These are phyloP conservation scores for Alfaro cultratus DNA, from an alignment of 2,797 vertebrate species.

Conservation along the genomic window DNA sequence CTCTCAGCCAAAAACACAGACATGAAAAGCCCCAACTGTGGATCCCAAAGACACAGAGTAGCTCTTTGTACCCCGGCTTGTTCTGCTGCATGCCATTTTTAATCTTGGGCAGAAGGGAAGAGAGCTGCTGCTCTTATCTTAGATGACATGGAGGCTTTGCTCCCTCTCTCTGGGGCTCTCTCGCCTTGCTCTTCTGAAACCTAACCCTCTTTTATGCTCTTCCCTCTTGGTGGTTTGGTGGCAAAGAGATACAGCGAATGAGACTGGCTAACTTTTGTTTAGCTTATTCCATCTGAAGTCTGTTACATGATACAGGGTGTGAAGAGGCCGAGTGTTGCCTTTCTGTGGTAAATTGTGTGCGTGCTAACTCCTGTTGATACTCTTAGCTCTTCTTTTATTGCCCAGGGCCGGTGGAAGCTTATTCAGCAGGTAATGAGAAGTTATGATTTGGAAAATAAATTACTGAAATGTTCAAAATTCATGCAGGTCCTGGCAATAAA, in stretches of 20 bases:
- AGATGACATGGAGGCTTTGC: constrained; percentile 73
- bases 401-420: constrained; percentile 15
- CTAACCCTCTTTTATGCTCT: constrained; percentile 66
- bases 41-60: constrained; percentile 65
- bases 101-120: constrained; percentile 66
- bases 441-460: constrained; percentile 9
- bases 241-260: constrained; percentile 33
- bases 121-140: constrained; percentile 73
- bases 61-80: constrained; percentile 71
- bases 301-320: constrained; percentile 22
- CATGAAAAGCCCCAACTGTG: constrained; percentile 67
- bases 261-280: constrained; percentile 45
- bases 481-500: neutral
- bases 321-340: constrained; percentile 7
- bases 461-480: neutral
- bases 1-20: constrained; percentile 57
- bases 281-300: constrained; percentile 45
- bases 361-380: constrained; percentile 21
- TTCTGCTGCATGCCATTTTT: constrained; percentile 71
- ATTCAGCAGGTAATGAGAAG: constrained; percentile 20
- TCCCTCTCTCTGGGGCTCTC: constrained; percentile 50
- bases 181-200: constrained; percentile 65
- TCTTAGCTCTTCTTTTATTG: constrained; percentile 33
- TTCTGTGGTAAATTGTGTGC: constrained; percentile 13
- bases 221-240: constrained; percentile 51